Evolutionary conservation across 2,888 invertebrate species (phyloP).

Genomic region (Eupelmus urozonus): DNA sequence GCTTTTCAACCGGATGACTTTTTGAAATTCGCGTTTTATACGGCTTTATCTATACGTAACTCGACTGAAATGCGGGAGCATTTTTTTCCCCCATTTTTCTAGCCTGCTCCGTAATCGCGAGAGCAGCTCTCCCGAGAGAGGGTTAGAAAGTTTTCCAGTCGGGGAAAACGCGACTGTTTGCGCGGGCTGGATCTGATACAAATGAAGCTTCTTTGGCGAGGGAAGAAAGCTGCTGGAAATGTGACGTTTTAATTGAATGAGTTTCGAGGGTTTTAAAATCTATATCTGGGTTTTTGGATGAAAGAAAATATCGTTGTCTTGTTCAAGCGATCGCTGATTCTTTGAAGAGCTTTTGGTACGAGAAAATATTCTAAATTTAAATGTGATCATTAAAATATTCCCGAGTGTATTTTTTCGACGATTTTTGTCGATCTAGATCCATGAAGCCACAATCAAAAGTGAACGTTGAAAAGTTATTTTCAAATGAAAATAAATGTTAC

Average conservation of each 20-base stretch:
- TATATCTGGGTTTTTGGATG: not conserved
- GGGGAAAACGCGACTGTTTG: not conserved
- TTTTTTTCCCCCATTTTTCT: constrained; percentile 9
- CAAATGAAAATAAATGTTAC: no score
- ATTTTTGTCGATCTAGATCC: no score
- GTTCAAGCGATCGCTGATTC: no score
- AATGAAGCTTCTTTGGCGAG: constrained; percentile 20
- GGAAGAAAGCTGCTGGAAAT: not conserved
- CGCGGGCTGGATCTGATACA: not conserved
- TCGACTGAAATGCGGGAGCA: constrained; percentile 36
- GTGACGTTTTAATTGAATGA: constrained; percentile 32
- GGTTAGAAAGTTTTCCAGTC: constrained; percentile 5
- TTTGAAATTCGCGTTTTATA: constrained; percentile 56
- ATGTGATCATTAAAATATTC: no score
- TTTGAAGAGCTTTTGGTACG: no score
- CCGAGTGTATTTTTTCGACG: no score
- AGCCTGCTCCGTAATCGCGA: not conserved
- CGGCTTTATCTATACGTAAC: constrained; percentile 48
- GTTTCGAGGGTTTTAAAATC: constrained; percentile 1
- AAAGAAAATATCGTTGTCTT: no score
- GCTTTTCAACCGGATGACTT: constrained; percentile 58
- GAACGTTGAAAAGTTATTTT: no score
- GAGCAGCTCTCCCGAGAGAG: constrained; percentile 16
- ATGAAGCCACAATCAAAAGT: no score
- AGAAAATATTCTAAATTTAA: no score